Evolutionary conservation across 2,888 invertebrate species (phyloP).

Genomic region (Lepidonotus clava): DNA sequence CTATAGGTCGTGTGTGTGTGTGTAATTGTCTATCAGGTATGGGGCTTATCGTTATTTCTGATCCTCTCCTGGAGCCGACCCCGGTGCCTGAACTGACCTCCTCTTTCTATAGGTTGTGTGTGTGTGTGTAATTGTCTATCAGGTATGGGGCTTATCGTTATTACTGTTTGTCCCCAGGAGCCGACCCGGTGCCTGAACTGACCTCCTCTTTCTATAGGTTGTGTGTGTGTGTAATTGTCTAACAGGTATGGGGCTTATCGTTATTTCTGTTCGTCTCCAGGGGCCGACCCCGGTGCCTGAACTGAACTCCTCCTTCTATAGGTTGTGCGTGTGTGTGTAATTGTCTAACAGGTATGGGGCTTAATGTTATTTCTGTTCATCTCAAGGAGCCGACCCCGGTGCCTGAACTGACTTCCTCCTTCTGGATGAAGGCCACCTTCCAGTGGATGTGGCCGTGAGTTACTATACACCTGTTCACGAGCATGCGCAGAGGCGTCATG

Average conservation of each 20-base stretch:
- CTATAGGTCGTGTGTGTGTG: not conserved
- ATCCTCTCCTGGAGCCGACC: not conserved
- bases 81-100: not conserved
- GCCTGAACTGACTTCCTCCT: not conserved
- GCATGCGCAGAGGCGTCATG: too few relatives aligned
- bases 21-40: not conserved
- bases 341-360: not conserved
- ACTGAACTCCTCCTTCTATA: not conserved
- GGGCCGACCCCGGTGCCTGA: not conserved
- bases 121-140: not conserved
- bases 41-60: not conserved
- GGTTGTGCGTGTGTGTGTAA: not conserved
- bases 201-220: too few relatives aligned
- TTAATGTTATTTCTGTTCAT: not conserved
- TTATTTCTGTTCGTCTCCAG: not conserved
- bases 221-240: not conserved
- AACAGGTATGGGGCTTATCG: not conserved
- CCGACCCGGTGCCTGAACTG: too few relatives aligned
- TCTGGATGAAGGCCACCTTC: not conserved
- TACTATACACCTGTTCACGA: too few relatives aligned
- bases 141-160: not conserved
- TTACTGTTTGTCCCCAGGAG: too few relatives aligned
- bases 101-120: not conserved
- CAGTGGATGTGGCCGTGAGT: conserved; percentile 7
- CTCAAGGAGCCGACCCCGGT: not conserved